Conservation (phyloP, 1,140 invertebrate species). For the Fopius arisanus region DNA sequence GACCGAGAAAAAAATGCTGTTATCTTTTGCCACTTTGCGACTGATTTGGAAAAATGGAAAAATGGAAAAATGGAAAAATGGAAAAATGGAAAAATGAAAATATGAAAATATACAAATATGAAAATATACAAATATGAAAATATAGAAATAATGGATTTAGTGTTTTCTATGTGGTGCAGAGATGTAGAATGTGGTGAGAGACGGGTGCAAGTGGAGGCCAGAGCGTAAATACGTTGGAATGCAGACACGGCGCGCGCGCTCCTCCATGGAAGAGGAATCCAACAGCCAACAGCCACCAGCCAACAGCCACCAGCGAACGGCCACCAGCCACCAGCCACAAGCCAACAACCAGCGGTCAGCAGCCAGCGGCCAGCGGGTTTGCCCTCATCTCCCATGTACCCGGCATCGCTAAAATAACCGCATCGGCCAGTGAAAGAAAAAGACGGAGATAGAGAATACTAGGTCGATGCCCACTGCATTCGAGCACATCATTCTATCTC, state of each 20-base stretch:
- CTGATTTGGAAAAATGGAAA: too few species aligned
- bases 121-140: too few species aligned
- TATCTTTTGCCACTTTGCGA: too few species aligned
- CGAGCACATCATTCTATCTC: not conserved
- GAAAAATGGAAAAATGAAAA: too few species aligned
- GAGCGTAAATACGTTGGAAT: conserved; percentile 42
- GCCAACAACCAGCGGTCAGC: too few species aligned
- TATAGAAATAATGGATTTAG: not conserved
- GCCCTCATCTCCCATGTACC: conserved; percentile 13
- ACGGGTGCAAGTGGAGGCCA: conserved; percentile 18
- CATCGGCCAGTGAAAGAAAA: conserved; percentile 7
- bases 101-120: too few species aligned
- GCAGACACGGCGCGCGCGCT: conserved; percentile 36
- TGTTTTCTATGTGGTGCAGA: conserved; percentile 9
- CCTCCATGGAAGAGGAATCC: conserved; percentile 18
- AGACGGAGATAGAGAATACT: conserved; percentile 26
- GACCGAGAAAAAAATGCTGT: too few species aligned
- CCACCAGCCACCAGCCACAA: too few species aligned
- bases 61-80: too few species aligned
- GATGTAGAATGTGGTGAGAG: conserved; percentile 12
- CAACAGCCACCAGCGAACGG: too few species aligned
- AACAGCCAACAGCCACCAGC: not conserved
- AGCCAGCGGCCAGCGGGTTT: not conserved
- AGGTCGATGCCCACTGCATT: conserved; percentile 31
- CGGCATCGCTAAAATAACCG: conserved; percentile 24